Percentiles rank a stretch among this genome's conserved stretches.
Evolutionary conservation across 2,888 invertebrate genomes (phyloP).

Genomic region (Nemurella pictetii): DNA sequence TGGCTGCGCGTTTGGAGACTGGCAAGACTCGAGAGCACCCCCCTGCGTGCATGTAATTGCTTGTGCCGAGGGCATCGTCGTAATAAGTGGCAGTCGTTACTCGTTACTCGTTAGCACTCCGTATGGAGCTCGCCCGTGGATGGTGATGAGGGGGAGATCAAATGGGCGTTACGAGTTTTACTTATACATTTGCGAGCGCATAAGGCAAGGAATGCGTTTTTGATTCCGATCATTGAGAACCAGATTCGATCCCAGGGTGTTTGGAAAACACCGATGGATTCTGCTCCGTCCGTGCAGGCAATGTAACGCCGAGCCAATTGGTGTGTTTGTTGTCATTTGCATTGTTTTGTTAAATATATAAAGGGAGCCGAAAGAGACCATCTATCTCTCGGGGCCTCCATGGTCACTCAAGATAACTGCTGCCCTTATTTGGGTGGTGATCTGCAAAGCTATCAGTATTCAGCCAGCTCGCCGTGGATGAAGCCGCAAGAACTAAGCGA

Average conservation of each 20-base stretch:
- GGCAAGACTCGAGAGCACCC: background rate
- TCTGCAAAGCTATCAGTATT: slow-evolving; percentile 19
- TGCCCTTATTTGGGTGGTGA: slow-evolving; percentile 38
- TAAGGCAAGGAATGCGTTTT: slow-evolving; percentile 31
- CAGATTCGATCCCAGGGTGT: background rate
- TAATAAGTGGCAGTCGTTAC: background rate
- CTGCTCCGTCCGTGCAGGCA: background rate
- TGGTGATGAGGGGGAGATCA: background rate
- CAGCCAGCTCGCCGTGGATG: background rate
- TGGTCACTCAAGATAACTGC: background rate
- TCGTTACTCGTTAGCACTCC: background rate
- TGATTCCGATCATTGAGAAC: background rate
- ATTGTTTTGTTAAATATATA: background rate
- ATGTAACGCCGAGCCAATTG: background rate
- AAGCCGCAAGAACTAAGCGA: slow-evolving; percentile 10
- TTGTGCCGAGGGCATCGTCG: background rate
- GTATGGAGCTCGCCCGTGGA: background rate
- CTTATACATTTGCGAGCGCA: background rate
- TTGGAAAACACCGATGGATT: background rate
- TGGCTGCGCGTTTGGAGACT: background rate
- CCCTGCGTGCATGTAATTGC: background rate
- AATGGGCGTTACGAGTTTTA: background rate
- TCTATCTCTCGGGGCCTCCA: background rate
- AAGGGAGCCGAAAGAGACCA: background rate
- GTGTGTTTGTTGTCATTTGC: background rate